Evolutionary conservation across 2,113 vertebrate species (phyloP), one percentile per base, ranked within the genome.

Genomic region (Chitala chitala): DNA sequence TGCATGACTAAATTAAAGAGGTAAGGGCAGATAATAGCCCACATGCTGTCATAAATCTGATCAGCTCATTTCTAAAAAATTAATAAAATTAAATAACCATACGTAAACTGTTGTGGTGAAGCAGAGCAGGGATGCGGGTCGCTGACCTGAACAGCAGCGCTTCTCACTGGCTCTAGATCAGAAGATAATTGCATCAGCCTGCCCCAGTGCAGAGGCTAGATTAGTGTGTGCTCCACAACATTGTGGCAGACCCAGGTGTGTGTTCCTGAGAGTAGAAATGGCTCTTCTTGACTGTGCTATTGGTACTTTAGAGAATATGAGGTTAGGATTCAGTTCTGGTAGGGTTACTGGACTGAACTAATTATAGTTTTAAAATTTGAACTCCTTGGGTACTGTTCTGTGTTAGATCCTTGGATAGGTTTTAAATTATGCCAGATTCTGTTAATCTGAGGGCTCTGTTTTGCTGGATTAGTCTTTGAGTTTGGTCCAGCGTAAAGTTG

Each of bases 301-400:
- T n/a, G n/a, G n/a, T n/a, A n/a, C n/a, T n/a, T n/a, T n/a, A n/a
- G n/a, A n/a, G n/a, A n/a, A n/a, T n/a, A n/a, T n/a, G n/a, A n/a
- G n/a, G n/a, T n/a, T n/a, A n/a, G n/a, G n/a, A n/a, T n/a, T n/a
- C n/a, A n/a, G n/a, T n/a, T n/a, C n/a, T n/a, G n/a, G n/a, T n/a
- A n/a, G n/a, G n/a, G n/a, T n/a, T n/a, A n/a, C n/a, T n/a, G n/a
- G n/a, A 20, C 59, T 38, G 17, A 38, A 38, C 38, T 63, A 20
- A 36, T 63, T 61, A 31, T 33, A 61, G n/a, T 61, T 63, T 63
- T 29, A 63, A n/a, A n/a, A n/a, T n/a, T n/a, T n/a, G n/a, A n/a
- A n/a, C n/a, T n/a, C n/a, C n/a, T n/a, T n/a, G n/a, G n/a, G 33
- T 38, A 31, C 15, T 15, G 7, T 38, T 61, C 58, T n/a, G 26